These are phyloP conservation scores for Mactromeris polynyma DNA, from an alignment of 2,888 invertebrate species.

Conservation along the genomic window DNA sequence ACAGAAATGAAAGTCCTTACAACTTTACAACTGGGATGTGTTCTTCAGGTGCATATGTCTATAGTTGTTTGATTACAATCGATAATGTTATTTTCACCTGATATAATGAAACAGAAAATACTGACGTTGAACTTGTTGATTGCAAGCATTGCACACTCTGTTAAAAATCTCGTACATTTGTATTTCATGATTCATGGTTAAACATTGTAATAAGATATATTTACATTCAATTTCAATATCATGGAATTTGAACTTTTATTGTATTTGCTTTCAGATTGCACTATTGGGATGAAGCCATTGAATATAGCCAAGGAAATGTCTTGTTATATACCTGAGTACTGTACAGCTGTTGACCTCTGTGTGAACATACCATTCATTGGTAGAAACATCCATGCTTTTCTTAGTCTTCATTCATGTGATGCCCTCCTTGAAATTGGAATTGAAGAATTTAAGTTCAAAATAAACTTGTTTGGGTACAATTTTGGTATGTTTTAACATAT, in stretches of 20 bases:
- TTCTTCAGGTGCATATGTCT: background rate
- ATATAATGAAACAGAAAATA: too few species aligned
- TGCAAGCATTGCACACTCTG: too few species aligned
- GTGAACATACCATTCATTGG: conserved; percentile 49
- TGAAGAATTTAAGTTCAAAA: conserved; percentile 45
- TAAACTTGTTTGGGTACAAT: conserved; percentile 43
- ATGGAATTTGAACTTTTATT: too few species aligned
- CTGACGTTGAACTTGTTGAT: too few species aligned
- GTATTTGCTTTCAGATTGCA: background rate
- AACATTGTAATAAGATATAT: too few species aligned
- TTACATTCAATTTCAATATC: too few species aligned
- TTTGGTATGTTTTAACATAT: conserved; percentile 48
- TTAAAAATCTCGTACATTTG: too few species aligned
- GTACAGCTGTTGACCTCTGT: conserved; percentile 63
- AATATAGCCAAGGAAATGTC: conserved; percentile 24
- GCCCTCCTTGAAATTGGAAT: conserved; percentile 49
- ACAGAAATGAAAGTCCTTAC: conserved; percentile 36
- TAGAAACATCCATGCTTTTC: conserved; percentile 39
- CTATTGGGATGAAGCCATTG: too few species aligned
- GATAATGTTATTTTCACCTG: too few species aligned
- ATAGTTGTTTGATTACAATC: too few species aligned
- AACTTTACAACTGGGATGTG: background rate
- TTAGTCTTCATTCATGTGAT: conserved; percentile 45
- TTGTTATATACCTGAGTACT: conserved; percentile 58
- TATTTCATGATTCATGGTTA: too few species aligned